phyloP scores from a whole-genome alignment of 2,797 vertebrate genomes.

The Heterohyrax brucei region DNA sequence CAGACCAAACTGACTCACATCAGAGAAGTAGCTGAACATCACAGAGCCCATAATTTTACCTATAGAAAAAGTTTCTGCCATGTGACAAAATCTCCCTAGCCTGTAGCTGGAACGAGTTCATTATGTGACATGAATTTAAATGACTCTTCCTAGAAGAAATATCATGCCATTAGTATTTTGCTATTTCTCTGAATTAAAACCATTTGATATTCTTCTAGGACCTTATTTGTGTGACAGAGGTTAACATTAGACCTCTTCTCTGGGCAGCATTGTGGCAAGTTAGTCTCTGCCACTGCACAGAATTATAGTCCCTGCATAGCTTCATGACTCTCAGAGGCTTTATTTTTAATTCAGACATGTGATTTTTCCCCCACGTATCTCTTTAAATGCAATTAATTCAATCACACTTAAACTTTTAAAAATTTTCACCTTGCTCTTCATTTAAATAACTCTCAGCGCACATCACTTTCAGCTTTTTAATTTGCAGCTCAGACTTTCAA shows the following conservation, averaged over 20 bases:
- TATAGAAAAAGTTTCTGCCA: neutral
- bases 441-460: neutral
- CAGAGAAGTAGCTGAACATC: neutral
- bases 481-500: constrained; percentile 13
- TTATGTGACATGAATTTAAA: constrained; percentile 33
- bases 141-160: constrained; percentile 38
- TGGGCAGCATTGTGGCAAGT: constrained; percentile 6
- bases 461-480: neutral
- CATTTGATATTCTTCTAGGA: constrained; percentile 65
- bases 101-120: neutral
- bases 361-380: neutral
- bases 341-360: neutral
- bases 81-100: neutral
- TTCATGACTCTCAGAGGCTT: neutral
- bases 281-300: neutral
- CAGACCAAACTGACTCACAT: neutral
- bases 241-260: constrained; percentile 19
- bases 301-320: neutral
- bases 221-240: constrained; percentile 51
- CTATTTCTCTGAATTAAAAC: constrained; percentile 44
- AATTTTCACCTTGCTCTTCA: constrained; percentile 39
- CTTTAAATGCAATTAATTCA: constrained; percentile 14
- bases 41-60: neutral
- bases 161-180: constrained; percentile 41
- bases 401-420: constrained; percentile 51